Percentiles rank a stretch among this genome's conserved stretches.
Conservation (phyloP, 1,140 invertebrate genomes). For the Drosophila novamexicana region DNA sequence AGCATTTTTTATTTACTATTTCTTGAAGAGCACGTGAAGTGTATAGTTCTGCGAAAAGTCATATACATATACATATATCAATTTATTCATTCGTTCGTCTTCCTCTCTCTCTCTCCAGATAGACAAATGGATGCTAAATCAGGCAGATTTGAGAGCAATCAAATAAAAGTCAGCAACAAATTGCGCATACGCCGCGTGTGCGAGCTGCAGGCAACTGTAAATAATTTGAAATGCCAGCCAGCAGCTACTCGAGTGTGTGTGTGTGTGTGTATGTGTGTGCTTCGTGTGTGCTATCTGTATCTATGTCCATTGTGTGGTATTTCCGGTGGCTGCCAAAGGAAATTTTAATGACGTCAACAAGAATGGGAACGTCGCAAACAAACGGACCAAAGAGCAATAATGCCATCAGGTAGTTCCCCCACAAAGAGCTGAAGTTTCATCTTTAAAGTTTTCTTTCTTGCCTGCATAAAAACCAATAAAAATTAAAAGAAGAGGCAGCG, state of each 20-base stretch:
- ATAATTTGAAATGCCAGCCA: conserved; percentile 17
- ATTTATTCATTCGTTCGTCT: neutral
- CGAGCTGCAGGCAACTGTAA: conserved; percentile 29
- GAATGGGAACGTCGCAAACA: conserved; percentile 38
- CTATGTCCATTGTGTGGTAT: conserved; percentile 60
- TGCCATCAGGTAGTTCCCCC: conserved; percentile 31
- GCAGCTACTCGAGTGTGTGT: neutral
- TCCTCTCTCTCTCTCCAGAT: no score
- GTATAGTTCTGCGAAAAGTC: no score
- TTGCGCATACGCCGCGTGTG: conserved; percentile 65
- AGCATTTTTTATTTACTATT: no score
- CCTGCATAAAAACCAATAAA: conserved; percentile 56
- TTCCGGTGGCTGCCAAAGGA: conserved; percentile 67
- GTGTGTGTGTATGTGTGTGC: conserved; percentile 4
- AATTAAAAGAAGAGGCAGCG: conserved; percentile 25
- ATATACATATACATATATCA: no score
- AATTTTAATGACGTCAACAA: conserved; percentile 76
- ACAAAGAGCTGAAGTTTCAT: conserved; percentile 27
- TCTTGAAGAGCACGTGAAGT: no score
- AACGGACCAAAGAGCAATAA: conserved; percentile 13
- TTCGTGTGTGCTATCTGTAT: neutral
- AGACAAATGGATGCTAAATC: conserved; percentile 2
- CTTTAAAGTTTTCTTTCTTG: conserved; percentile 47
- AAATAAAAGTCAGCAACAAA: conserved; percentile 38
- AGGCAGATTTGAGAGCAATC: conserved; percentile 22